These are phyloP conservation scores for Acridotheres tristis DNA, from an alignment of 2,797 vertebrate species.

Conservation along the genomic window DNA sequence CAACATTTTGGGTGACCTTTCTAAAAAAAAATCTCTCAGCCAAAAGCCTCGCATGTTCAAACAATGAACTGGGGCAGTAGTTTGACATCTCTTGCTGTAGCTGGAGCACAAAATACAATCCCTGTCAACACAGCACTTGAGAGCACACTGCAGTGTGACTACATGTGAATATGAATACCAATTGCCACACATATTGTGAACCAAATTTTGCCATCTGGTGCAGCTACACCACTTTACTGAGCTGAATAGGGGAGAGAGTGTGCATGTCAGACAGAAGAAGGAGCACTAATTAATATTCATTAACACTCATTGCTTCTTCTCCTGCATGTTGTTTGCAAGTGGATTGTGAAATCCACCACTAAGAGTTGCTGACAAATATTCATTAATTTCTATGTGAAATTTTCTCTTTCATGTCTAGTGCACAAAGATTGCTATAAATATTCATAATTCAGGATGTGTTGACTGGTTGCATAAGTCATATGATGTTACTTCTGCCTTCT, in stretches of 20 bases:
- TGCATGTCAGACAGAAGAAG: slow-evolving; percentile 5
- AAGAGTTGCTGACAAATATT: slow-evolving; percentile 15
- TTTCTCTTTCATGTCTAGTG: slow-evolving; percentile 13
- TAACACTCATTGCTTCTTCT: neutral
- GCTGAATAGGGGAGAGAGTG: neutral
- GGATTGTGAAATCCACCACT: neutral
- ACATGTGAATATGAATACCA: neutral
- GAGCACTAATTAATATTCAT: slow-evolving; percentile 23
- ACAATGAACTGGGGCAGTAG: neutral
- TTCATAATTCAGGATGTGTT: neutral
- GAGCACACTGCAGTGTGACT: neutral
- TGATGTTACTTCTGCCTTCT: neutral
- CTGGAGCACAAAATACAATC: neutral
- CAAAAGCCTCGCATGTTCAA: neutral
- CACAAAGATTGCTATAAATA: slow-evolving; percentile 35
- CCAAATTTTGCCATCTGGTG: slow-evolving; percentile 46
- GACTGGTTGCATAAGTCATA: slow-evolving; percentile 8
- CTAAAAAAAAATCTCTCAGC: neutral
- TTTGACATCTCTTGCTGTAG: neutral
- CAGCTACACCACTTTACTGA: neutral
- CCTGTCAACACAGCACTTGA: neutral
- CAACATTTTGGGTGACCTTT: neutral
- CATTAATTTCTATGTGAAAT: slow-evolving; percentile 13
- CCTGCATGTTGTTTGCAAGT: neutral
- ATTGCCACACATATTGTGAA: slow-evolving; percentile 7